Conservation (phyloP, 2,113 vertebrate species). For the Micromys minutus region DNA sequence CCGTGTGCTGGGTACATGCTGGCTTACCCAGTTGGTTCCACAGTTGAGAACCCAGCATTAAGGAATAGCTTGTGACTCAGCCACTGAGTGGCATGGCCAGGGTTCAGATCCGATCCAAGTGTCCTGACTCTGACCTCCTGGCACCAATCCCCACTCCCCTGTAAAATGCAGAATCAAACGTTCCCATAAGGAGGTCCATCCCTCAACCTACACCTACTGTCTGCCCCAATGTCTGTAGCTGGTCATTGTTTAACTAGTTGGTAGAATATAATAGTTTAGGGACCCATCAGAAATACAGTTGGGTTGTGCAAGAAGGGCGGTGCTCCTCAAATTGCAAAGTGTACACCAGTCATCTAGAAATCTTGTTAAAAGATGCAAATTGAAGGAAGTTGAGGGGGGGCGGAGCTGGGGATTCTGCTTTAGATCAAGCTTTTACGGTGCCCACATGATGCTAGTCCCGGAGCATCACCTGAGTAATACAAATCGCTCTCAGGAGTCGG, state of each 20-base stretch:
- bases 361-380: neutral
- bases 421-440: neutral
- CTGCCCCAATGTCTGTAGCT: neutral
- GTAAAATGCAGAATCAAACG: rapidly evolving
- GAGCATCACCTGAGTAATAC: rapidly evolving
- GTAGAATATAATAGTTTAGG: neutral
- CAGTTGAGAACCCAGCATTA: neutral
- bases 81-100: neutral
- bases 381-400: neutral
- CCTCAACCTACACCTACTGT: neutral
- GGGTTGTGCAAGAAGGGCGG: rapidly evolving
- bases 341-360: neutral
- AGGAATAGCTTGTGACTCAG: neutral
- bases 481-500: neutral
- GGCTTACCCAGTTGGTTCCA: neutral
- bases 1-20: neutral
- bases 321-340: neutral
- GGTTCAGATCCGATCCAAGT: neutral
- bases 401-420: neutral
- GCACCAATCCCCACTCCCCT: neutral
- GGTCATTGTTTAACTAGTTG: neutral
- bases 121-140: neutral
- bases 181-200: neutral
- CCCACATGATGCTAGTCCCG: too few species aligned
- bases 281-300: neutral